Evolutionary conservation across 2,797 vertebrate species (phyloP).

Genomic region (Hyperoplus lanceolatus): DNA sequence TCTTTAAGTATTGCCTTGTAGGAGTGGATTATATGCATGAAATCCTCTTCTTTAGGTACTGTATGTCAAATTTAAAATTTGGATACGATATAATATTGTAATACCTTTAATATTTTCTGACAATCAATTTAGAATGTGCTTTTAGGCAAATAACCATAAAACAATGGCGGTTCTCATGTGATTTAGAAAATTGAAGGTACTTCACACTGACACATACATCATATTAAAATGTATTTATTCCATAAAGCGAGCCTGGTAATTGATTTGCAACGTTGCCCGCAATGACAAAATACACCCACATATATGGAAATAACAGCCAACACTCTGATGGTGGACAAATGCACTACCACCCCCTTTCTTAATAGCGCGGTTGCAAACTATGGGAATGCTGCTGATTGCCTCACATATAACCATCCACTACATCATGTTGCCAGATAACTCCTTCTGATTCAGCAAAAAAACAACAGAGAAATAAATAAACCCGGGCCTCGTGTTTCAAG

Average conservation of each 20-base stretch:
- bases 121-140: neutral
- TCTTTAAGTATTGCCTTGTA: neutral
- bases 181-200: neutral
- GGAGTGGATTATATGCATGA: neutral
- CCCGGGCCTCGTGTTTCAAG: slow-evolving; percentile 12
- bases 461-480: slow-evolving; percentile 28
- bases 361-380: neutral
- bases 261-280: neutral
- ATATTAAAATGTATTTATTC: neutral
- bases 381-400: no score
- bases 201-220: neutral
- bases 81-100: neutral
- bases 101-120: neutral
- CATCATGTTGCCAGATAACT: neutral
- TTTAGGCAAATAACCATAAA: neutral
- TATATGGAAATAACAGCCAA: neutral
- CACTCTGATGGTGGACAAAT: neutral
- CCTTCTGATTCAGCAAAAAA: slow-evolving; percentile 31
- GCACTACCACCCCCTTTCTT: no score
- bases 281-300: neutral
- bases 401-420: neutral
- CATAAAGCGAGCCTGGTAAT: neutral
- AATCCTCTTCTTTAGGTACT: neutral
- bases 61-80: neutral
- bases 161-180: neutral